Conservation (phyloP, 2,113 vertebrate genomes). For the Rhinogobius similis region DNA sequence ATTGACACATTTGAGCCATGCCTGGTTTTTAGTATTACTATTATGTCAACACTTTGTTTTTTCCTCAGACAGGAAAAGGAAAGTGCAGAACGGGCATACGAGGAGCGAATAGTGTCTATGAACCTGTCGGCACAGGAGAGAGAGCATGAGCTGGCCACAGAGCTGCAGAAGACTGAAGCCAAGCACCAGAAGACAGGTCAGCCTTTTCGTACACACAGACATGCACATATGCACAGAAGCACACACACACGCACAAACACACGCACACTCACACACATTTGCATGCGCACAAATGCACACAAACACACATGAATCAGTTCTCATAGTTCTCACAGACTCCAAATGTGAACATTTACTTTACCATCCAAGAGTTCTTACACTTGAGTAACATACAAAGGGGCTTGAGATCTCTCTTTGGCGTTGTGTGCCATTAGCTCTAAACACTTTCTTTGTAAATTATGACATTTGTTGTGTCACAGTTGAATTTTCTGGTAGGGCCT, state of each 20-base stretch:
- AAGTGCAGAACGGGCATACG: constrained; percentile 80
- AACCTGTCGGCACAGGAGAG: constrained; percentile 84
- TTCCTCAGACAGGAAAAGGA: constrained; percentile 86
- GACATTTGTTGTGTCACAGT: neutral
- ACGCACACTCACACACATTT: neutral
- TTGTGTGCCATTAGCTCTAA: neutral
- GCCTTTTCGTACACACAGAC: constrained; percentile 33
- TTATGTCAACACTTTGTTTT: neutral
- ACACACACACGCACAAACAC: too few relatives aligned
- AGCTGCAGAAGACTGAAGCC: constrained; percentile 89
- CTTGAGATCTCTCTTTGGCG: neutral
- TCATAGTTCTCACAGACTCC: too few relatives aligned
- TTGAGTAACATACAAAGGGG: neutral
- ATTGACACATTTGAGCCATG: neutral
- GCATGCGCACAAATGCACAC: neutral
- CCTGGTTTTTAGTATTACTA: neutral
- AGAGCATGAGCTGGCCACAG: constrained; percentile 87
- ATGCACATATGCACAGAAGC: neutral
- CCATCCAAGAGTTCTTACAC: too few relatives aligned
- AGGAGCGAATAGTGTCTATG: constrained; percentile 81
- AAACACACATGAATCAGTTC: too few relatives aligned
- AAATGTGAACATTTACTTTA: too few relatives aligned
- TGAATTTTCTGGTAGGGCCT: neutral
- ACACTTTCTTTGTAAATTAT: neutral
- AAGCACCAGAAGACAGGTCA: constrained; percentile 90